Evolutionary conservation across 2,888 invertebrate genomes (phyloP).

Genomic region (Calephelis perditalis): DNA sequence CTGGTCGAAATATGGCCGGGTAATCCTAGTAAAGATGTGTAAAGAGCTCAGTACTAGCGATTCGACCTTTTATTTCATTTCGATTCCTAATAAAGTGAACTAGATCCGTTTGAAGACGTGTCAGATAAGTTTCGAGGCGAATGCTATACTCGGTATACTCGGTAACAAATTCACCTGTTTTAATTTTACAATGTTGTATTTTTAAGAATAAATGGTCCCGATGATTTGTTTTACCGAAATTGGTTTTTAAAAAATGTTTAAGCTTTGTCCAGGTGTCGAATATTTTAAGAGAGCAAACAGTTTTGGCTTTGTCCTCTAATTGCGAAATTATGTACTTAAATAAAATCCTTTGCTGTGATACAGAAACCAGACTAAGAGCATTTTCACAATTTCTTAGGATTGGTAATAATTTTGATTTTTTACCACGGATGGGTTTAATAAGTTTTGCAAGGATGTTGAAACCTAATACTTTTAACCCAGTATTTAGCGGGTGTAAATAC

Average conservation of each 20-base stretch:
- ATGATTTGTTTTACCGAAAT: not conserved
- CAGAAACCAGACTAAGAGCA: not conserved
- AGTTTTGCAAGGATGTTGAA: too few species aligned
- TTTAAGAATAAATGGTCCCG: not conserved
- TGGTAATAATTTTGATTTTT: too few species aligned
- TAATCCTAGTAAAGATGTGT: constrained; percentile 8
- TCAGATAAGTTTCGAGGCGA: not conserved
- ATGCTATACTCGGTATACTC: not conserved
- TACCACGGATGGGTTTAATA: too few species aligned
- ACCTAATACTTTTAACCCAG: too few species aligned
- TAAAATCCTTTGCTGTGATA: not conserved
- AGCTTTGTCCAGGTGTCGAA: constrained; percentile 8
- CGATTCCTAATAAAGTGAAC: not conserved
- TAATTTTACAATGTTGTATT: not conserved
- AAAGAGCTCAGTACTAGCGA: constrained; percentile 5
- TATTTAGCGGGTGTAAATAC: too few species aligned
- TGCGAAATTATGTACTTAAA: not conserved
- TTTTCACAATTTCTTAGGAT: too few species aligned
- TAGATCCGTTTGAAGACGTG: not conserved
- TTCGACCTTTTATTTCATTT: not conserved
- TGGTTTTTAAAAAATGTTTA: not conserved
- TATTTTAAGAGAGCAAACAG: constrained; percentile 12
- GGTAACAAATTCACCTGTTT: not conserved
- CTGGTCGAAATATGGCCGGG: constrained; percentile 9
- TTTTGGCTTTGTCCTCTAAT: constrained; percentile 11